Evolutionary conservation across 2,888 invertebrate genomes (phyloP).

Genomic region (Drosophila flavopinicola): DNA sequence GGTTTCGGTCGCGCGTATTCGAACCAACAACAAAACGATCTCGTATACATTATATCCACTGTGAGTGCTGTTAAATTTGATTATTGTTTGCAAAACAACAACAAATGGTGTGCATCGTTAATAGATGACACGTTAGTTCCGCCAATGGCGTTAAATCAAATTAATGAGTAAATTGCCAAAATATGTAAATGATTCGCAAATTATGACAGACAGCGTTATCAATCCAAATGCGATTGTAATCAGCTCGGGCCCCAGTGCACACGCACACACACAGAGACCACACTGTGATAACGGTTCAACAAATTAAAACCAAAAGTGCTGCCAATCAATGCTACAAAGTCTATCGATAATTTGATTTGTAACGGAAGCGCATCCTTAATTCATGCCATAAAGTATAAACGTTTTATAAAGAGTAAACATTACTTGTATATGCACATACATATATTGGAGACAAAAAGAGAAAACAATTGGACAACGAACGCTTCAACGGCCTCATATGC

Average conservation of each 20-base stretch:
- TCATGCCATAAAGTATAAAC: slow-evolving; percentile 1
- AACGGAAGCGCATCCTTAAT: slow-evolving; percentile 41
- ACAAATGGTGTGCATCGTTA: slow-evolving; percentile 17
- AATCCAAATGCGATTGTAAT: slow-evolving; percentile 46
- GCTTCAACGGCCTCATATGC: slow-evolving; percentile 35
- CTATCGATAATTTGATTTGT: slow-evolving; percentile 41
- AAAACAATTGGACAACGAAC: slow-evolving; percentile 16
- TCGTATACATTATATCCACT: slow-evolving; percentile 6
- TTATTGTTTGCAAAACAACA: no score
- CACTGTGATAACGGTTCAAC: slow-evolving; percentile 34
- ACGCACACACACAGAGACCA: no score
- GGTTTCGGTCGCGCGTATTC: slow-evolving; percentile 30
- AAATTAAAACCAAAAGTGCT: slow-evolving; percentile 34
- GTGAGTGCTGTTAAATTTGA: slow-evolving; percentile 35
- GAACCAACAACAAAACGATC: slow-evolving; percentile 15
- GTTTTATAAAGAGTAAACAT: slow-evolving; percentile 1
- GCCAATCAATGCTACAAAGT: slow-evolving; percentile 24
- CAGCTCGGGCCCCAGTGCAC: slow-evolving; percentile 34
- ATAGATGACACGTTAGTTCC: background rate
- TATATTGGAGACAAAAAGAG: background rate
- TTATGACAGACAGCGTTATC: slow-evolving; percentile 51
- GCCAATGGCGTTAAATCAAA: slow-evolving; percentile 15
- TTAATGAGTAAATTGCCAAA: slow-evolving; percentile 64
- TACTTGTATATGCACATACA: background rate
- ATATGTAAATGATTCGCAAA: slow-evolving; percentile 67